Evolutionary conservation across 2,113 vertebrate genomes (phyloP).

Genomic region (Callithrix jacchus): DNA sequence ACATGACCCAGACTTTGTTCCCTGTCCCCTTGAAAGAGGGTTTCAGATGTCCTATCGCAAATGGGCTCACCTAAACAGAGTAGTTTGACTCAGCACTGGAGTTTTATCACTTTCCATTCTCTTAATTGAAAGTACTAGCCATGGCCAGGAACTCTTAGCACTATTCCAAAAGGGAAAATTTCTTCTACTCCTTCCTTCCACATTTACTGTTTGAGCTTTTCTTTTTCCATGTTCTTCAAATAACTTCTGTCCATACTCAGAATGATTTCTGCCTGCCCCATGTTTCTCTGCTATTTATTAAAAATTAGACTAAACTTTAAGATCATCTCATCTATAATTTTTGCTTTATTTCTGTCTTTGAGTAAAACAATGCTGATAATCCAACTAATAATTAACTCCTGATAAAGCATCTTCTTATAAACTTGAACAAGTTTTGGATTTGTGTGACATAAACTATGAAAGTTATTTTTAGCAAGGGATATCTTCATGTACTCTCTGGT

Average conservation of each 20-base stretch:
- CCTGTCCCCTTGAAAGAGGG: background rate
- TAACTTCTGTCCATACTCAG: background rate
- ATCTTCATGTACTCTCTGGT: background rate
- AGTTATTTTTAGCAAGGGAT: background rate
- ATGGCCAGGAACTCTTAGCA: background rate
- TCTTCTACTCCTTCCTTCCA: background rate
- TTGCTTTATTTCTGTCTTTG: background rate
- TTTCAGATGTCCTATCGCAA: background rate
- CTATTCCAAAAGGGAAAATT: too few species aligned
- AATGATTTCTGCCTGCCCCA: background rate
- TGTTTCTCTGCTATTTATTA: background rate
- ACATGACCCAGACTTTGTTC: background rate
- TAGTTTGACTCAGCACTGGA: background rate
- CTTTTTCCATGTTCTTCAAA: background rate
- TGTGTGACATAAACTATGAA: background rate
- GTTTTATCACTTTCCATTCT: background rate
- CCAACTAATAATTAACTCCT: background rate
- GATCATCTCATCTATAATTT: background rate
- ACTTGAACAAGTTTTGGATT: background rate
- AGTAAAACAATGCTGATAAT: background rate
- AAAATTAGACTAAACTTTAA: background rate
- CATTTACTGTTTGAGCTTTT: background rate
- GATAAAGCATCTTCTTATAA: background rate
- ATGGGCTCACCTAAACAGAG: background rate
- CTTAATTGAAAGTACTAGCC: background rate